Conservation (phyloP, 2,888 invertebrate species). For the Drosophila recens region DNA sequence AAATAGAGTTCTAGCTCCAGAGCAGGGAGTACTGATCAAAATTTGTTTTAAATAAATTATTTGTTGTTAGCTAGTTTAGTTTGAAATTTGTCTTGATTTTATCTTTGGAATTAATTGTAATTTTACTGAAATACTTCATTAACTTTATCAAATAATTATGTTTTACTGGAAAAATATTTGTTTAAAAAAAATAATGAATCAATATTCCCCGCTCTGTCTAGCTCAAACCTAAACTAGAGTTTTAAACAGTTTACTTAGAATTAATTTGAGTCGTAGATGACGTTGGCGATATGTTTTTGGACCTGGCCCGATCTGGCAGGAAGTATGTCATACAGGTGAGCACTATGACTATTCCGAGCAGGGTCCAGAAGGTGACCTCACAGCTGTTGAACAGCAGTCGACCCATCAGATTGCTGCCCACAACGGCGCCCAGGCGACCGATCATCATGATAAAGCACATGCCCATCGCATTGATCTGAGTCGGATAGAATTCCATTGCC, state of each 20-base stretch:
- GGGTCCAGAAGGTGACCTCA: slow-evolving; percentile 68
- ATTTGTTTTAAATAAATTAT: no score
- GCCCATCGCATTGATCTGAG: slow-evolving; percentile 86
- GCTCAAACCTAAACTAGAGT: not conserved
- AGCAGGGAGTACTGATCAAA: no score
- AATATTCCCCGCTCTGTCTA: not conserved
- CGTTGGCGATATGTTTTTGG: slow-evolving; percentile 12
- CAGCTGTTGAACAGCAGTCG: slow-evolving; percentile 71
- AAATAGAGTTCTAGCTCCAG: no score
- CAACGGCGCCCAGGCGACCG: slow-evolving; percentile 83
- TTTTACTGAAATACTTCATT: no score
- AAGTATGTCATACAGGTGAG: slow-evolving; percentile 56
- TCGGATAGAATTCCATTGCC: slow-evolving; percentile 87
- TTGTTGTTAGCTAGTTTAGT: no score
- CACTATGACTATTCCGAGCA: slow-evolving; percentile 54
- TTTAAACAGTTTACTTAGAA: slow-evolving; percentile 30
- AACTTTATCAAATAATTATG: no score
- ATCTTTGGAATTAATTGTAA: no score
- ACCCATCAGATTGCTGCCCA: slow-evolving; percentile 82
- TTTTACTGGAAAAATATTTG: no score
- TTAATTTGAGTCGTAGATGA: slow-evolving; percentile 29
- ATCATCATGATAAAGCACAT: slow-evolving; percentile 84
- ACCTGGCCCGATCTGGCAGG: slow-evolving; percentile 66
- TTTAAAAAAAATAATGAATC: not conserved
- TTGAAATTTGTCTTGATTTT: no score